A percentile compares a stretch with the other conserved stretches of the same genome.
Evolutionary conservation across 1,140 invertebrate genomes (phyloP).

Genomic region (Diplogasteroides magnus): DNA sequence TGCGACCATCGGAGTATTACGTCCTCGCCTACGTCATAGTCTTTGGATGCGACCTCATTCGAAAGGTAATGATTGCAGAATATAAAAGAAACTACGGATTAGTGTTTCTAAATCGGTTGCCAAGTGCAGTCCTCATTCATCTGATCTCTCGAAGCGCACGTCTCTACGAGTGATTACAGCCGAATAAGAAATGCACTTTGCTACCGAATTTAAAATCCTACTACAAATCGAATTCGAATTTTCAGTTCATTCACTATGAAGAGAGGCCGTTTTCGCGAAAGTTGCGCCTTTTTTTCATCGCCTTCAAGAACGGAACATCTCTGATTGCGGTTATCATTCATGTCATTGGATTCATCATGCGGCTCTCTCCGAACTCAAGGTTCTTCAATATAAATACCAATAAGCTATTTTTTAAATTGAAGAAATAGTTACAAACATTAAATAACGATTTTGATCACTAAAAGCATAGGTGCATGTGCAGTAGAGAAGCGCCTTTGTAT

Average conservation of each 20-base stretch:
- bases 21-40: constrained; percentile 48
- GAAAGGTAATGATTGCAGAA: constrained; percentile 36
- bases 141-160: too few relatives aligned
- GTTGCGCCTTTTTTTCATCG: background rate
- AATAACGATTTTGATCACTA: too few relatives aligned
- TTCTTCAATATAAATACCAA: background rate
- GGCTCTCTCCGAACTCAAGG: background rate
- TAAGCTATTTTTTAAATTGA: too few relatives aligned
- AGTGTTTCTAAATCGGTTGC: too few relatives aligned
- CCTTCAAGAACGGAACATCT: background rate
- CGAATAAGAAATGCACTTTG: too few relatives aligned
- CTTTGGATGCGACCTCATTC: constrained; percentile 46
- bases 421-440: too few relatives aligned
- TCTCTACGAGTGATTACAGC: too few relatives aligned
- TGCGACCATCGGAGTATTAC: constrained; percentile 36
- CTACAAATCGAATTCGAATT: too few relatives aligned
- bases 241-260: background rate
- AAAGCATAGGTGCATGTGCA: too few relatives aligned
- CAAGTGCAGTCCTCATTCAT: too few relatives aligned
- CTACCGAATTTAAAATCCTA: too few relatives aligned
- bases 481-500: too few relatives aligned
- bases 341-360: background rate
- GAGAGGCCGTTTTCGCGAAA: background rate
- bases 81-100: background rate
- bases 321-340: background rate